Percentiles rank a stretch among this genome's conserved stretches.
phyloP scores from a whole-genome alignment of 35 echinoderm and acorn worm genomes.

The Acanthaster planci region DNA sequence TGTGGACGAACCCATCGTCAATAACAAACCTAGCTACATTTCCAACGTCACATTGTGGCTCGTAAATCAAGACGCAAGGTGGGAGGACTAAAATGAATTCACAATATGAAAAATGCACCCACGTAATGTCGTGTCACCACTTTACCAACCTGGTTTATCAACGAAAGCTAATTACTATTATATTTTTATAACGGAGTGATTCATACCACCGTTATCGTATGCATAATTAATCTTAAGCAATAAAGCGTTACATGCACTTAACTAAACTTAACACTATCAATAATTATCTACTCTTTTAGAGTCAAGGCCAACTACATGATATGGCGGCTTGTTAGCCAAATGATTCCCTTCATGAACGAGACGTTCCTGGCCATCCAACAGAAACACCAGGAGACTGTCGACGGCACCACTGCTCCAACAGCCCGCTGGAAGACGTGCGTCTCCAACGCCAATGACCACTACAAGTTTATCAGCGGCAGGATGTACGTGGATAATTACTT shows the following conservation, averaged over 20 bases:
- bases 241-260: too few relatives aligned
- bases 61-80: slow-evolving; percentile 26
- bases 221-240: too few relatives aligned
- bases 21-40: slow-evolving; percentile 59
- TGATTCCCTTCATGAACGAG: slow-evolving; percentile 53
- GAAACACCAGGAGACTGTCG: slow-evolving; percentile 49
- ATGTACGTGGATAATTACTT: slow-evolving; percentile 78
- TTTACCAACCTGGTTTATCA: too few relatives aligned
- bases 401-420: slow-evolving; percentile 40
- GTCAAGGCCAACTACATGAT: slow-evolving; percentile 71
- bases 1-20: slow-evolving; percentile 56
- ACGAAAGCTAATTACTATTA: too few relatives aligned
- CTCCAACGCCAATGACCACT: slow-evolving; percentile 39
- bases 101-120: too few relatives aligned
- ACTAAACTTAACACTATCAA: too few relatives aligned
- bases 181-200: too few relatives aligned
- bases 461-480: slow-evolving; percentile 68
- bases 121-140: too few relatives aligned
- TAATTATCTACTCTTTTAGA: neutral
- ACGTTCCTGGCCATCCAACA: slow-evolving; percentile 55
- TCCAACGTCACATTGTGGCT: slow-evolving; percentile 41
- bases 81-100: neutral
- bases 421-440: slow-evolving; percentile 72
- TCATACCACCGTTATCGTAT: too few relatives aligned
- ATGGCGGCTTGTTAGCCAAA: slow-evolving; percentile 58